Evolutionary conservation across 2,797 vertebrate genomes (phyloP).

Genomic region (Alfaro cultratus): DNA sequence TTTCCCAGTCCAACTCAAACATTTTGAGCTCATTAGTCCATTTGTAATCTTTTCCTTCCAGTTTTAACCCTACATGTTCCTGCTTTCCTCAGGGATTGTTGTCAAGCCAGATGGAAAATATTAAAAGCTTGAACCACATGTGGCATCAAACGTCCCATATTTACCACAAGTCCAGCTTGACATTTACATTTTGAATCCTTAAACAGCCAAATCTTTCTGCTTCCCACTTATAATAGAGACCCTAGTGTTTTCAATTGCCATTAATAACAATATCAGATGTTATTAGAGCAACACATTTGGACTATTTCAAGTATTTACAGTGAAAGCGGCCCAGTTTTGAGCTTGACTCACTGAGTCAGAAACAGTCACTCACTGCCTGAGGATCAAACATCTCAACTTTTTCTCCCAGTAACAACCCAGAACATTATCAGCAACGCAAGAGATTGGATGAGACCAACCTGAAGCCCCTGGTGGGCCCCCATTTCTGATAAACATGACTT

Average conservation of each 20-base stretch:
- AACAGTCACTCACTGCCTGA: background rate
- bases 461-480: background rate
- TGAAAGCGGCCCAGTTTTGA: constrained; percentile 1
- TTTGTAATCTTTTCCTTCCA: constrained; percentile 47
- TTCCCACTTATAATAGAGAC: background rate
- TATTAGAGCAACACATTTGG: background rate
- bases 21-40: constrained; percentile 15
- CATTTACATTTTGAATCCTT: background rate
- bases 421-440: background rate
- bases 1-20: constrained; percentile 2
- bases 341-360: background rate
- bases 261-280: background rate
- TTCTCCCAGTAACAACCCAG: background rate
- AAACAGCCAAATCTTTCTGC: background rate
- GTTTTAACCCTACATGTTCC: constrained; percentile 50
- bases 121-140: constrained; percentile 55
- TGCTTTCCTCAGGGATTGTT: constrained; percentile 61
- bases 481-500: constrained; percentile 4
- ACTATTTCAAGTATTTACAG: constrained; percentile 13
- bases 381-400: constrained; percentile 3
- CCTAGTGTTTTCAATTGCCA: background rate
- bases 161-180: constrained; percentile 51
- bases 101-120: constrained; percentile 66
- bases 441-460: background rate
- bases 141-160: constrained; percentile 43